These are phyloP conservation scores for Cephus cinctus DNA, from an alignment of 1,140 invertebrate genomes.

Conservation along the genomic window DNA sequence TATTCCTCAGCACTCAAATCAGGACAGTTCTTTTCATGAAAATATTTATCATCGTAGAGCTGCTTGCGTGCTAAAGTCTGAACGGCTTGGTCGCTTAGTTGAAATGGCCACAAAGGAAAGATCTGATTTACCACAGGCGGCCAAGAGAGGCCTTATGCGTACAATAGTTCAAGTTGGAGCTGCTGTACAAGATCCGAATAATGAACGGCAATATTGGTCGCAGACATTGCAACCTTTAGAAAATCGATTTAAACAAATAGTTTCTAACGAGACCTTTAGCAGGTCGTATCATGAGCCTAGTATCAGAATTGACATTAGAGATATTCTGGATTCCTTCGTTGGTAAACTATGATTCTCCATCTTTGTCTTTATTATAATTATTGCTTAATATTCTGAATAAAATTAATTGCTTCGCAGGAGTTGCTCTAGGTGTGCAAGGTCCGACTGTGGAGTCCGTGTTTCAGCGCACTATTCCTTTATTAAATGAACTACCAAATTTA, in stretches of 20 bases:
- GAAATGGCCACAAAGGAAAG: conserved; percentile 52
- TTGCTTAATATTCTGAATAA: not conserved
- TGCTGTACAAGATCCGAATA: conserved; percentile 44
- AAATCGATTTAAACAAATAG: conserved; percentile 60
- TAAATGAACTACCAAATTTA: conserved; percentile 67
- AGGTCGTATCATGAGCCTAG: conserved; percentile 61
- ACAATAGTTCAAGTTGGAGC: conserved; percentile 56
- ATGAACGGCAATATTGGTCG: conserved; percentile 52
- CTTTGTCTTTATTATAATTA: conserved; percentile 6
- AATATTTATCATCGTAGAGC: conserved; percentile 26
- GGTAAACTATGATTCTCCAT: conserved; percentile 42
- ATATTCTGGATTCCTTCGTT: conserved; percentile 67
- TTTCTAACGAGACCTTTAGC: conserved; percentile 60
- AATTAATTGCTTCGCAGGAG: conserved; percentile 45
- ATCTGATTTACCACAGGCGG: conserved; percentile 51
- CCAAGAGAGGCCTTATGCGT: conserved; percentile 57
- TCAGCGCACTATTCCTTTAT: conserved; percentile 63
- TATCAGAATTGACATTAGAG: conserved; percentile 62
- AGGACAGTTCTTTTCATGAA: not conserved
- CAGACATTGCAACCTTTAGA: conserved; percentile 65
- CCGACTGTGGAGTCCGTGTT: conserved; percentile 64
- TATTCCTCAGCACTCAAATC: not conserved
- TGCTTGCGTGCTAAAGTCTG: conserved; percentile 35
- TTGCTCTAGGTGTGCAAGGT: conserved; percentile 62
- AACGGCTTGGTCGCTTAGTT: conserved; percentile 42